Evolutionary conservation across 2,888 invertebrate species (phyloP).

Genomic region (Leptinotarsa haldemani): DNA sequence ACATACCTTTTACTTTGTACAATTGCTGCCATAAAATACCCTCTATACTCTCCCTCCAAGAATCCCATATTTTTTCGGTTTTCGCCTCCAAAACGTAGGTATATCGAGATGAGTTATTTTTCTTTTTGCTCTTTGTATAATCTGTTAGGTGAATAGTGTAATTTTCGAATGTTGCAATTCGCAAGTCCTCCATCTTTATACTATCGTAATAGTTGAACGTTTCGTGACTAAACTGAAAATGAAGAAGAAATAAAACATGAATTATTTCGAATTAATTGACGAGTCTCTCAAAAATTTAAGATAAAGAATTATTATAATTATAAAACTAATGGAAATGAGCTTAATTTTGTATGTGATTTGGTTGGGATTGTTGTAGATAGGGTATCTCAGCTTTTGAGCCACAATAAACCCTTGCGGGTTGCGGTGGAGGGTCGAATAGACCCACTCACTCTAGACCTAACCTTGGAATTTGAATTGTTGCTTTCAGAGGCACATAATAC

Average conservation of each 20-base stretch:
- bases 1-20: constrained; percentile 56
- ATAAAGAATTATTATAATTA: too few species aligned
- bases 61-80: constrained; percentile 53
- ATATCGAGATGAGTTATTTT: constrained; percentile 43
- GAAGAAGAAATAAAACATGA: background rate
- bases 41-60: constrained; percentile 58
- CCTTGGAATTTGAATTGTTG: too few species aligned
- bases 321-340: too few species aligned
- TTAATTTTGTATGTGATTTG: too few species aligned
- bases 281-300: background rate
- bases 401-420: too few species aligned
- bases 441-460: too few species aligned
- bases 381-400: too few species aligned
- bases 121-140: constrained; percentile 53
- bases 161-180: constrained; percentile 57
- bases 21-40: constrained; percentile 60
- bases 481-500: too few species aligned
- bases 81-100: constrained; percentile 57
- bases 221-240: constrained; percentile 54
- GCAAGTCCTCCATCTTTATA: constrained; percentile 58
- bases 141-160: constrained; percentile 55
- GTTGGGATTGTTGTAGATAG: too few species aligned
- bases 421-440: too few species aligned
- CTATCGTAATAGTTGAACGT: constrained; percentile 55
- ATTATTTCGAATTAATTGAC: background rate